These are phyloP conservation scores for Hypolimnas misippus DNA, from an alignment of 2,888 invertebrate genomes.

Conservation along the genomic window DNA sequence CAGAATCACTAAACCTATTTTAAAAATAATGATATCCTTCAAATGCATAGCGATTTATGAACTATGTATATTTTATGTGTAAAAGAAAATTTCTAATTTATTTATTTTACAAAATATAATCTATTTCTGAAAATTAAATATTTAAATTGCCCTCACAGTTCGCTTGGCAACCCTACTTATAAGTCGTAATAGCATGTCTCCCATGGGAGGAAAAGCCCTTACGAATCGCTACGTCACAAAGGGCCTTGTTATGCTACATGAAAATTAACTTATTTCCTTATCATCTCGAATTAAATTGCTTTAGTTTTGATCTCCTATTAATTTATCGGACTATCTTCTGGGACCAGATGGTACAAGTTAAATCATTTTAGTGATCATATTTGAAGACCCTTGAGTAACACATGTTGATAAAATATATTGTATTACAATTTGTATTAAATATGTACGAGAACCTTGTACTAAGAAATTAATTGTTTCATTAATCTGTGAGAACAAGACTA, in stretches of 20 bases:
- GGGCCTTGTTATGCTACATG: slow-evolving; percentile 30
- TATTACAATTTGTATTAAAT: too few species aligned
- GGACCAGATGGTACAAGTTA: slow-evolving; percentile 16
- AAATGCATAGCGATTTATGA: too few species aligned
- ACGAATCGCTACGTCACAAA: slow-evolving; percentile 32
- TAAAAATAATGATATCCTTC: too few species aligned
- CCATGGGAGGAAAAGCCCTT: slow-evolving; percentile 25
- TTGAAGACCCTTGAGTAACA: background rate
- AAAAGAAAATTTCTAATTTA: too few species aligned
- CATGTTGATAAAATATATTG: background rate
- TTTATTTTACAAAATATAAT: too few species aligned
- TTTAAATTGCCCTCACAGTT: background rate
- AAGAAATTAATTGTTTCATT: too few species aligned
- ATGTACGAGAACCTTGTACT: too few species aligned
- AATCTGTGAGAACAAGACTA: too few species aligned
- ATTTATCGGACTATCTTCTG: slow-evolving; percentile 23
- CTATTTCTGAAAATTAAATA: too few species aligned
- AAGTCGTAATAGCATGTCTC: slow-evolving; percentile 22
- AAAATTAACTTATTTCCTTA: slow-evolving; percentile 28
- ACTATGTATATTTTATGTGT: too few species aligned
- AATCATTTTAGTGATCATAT: background rate
- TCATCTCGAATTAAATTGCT: slow-evolving; percentile 26
- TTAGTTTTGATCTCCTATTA: slow-evolving; percentile 28
- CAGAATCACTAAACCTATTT: too few species aligned
- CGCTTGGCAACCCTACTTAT: background rate